Conservation (phyloP, 2,797 vertebrate species). For the Columba guinea region DNA sequence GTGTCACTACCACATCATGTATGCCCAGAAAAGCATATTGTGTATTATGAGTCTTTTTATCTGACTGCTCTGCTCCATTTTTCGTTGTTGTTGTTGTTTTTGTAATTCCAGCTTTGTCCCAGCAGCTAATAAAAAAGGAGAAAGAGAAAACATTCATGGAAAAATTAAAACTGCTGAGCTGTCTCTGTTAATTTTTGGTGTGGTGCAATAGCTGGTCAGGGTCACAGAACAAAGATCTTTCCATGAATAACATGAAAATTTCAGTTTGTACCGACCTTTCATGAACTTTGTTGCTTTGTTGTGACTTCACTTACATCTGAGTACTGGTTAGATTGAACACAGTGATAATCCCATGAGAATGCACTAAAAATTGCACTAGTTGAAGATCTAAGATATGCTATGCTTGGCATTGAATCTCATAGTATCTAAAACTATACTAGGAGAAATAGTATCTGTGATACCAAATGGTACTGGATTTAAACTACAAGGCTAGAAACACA, state of each 20-base stretch:
- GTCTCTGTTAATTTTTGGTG: neutral
- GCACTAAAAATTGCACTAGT: neutral
- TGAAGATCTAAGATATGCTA: neutral
- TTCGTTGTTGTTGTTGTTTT: neutral
- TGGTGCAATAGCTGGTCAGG: slow-evolving; percentile 6
- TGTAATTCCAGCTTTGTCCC: neutral
- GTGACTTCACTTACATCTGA: neutral
- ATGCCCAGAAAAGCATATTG: neutral
- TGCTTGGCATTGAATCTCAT: neutral
- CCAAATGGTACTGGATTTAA: neutral
- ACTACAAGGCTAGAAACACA: neutral
- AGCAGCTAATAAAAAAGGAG: neutral
- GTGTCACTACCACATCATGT: neutral
- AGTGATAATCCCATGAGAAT: neutral
- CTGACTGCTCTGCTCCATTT: neutral
- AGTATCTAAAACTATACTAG: neutral
- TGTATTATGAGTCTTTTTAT: neutral
- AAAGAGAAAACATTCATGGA: neutral
- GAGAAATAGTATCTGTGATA: neutral
- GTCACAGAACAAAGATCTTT: slow-evolving; percentile 20
- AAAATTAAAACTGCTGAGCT: slow-evolving; percentile 30
- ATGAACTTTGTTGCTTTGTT: neutral
- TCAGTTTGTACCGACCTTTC: neutral
- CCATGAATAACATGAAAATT: neutral
- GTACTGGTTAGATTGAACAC: neutral